These are phyloP conservation scores for Pontoporia blainvillei DNA, from an alignment of 2,113 vertebrate genomes.

Conservation along the genomic window DNA sequence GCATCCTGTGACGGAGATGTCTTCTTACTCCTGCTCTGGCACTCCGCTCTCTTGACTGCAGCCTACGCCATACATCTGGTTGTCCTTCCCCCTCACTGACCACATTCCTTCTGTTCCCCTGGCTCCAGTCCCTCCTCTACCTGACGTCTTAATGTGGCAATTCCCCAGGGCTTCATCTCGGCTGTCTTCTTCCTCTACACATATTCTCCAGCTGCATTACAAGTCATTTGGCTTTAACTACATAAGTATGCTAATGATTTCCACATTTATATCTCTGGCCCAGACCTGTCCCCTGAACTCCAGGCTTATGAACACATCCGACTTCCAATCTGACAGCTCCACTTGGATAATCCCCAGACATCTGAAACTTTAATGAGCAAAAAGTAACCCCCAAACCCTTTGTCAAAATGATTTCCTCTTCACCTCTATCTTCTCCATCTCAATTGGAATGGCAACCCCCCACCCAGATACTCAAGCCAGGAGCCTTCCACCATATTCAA, in stretches of 20 bases:
- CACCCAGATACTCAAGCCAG: background rate
- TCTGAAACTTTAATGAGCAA: background rate
- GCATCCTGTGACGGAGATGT: background rate
- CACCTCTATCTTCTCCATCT: background rate
- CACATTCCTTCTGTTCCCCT: background rate
- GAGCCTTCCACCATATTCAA: background rate
- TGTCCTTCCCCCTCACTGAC: background rate
- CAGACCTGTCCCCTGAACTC: slow-evolving; percentile 9
- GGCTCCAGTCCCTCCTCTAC: background rate
- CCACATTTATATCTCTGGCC: background rate
- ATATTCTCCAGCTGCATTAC: background rate
- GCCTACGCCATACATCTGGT: rapidly evolving
- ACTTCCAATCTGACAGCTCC: slow-evolving; percentile 25
- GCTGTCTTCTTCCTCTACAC: background rate
- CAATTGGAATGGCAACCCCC: background rate
- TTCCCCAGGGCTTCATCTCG: background rate
- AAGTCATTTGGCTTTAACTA: slow-evolving; percentile 18
- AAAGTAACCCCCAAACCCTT: background rate
- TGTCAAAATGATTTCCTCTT: background rate
- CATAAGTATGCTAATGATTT: slow-evolving; percentile 28
- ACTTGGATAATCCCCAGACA: slow-evolving; percentile 24
- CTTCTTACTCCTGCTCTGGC: background rate
- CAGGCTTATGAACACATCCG: background rate
- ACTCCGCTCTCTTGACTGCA: no score
- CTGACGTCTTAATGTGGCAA: background rate